These are phyloP conservation scores for Chionoecetes opilio DNA, from an alignment of 1,140 invertebrate species.

Conservation along the genomic window DNA sequence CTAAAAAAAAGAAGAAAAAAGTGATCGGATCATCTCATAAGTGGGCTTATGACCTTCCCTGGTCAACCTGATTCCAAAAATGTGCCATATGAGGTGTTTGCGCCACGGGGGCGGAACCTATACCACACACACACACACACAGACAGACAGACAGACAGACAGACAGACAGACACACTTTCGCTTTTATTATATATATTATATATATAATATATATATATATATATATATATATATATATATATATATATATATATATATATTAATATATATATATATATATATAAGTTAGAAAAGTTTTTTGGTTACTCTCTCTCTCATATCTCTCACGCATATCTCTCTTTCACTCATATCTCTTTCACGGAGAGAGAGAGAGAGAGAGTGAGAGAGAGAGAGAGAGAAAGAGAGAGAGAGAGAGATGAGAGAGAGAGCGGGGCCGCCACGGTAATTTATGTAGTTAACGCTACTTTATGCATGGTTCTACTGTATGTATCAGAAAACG, in stretches of 20 bases:
- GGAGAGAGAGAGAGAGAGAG: no score
- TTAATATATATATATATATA: slow-evolving; percentile 68
- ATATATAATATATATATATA: slow-evolving; percentile 62
- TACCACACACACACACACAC: no score
- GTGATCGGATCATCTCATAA: no score
- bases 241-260: slow-evolving; percentile 76
- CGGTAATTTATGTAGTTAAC: neutral
- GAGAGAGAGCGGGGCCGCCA: neutral
- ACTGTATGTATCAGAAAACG: neutral
- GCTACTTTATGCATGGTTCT: neutral
- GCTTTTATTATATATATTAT: slow-evolving; percentile 12
- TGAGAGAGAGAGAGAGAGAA: slow-evolving; percentile 36
- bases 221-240: slow-evolving; percentile 75
- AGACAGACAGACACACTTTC: slow-evolving; percentile 41
- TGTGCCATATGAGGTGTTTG: no score
- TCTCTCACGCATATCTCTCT: no score
- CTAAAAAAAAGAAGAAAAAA: no score
- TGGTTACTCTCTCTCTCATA: no score
- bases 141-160: slow-evolving; percentile 63
- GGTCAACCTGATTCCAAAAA: no score
- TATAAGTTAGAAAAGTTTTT: no score
- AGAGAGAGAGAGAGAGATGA: neutral
- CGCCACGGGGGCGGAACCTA: no score
- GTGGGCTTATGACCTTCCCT: no score
- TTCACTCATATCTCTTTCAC: no score